Base-by-base conservation (phyloP, 35 echinoderm and acorn worm species). In the Hemicentrotus pulcherrimus region DNA sequence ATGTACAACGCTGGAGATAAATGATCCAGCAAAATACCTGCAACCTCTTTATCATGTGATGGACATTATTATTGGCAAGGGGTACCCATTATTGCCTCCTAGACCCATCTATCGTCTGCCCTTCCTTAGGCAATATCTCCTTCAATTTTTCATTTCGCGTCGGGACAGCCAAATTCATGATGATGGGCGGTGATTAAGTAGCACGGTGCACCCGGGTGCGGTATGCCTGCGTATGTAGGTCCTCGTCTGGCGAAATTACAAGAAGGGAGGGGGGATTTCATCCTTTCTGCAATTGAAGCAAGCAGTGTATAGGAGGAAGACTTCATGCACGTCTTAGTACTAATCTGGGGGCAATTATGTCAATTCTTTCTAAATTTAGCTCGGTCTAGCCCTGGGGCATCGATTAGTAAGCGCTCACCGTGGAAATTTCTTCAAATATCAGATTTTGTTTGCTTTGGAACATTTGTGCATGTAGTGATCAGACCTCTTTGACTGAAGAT, bases 301-400 rank as follows among this genome's bases (percentile, higher is more conserved):
- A n/a, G 65, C 65, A 78, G 28, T 7, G 7, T 78, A 78, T 28
- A 12, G 28, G 24, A 78, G 22, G 65, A 78, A 78, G 65, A 78
- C 65, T 78, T 71, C 6, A 78, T 78, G 22, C 65, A 22, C 24
- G 28, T 78, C 22, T 78, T 78, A n/a, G 65, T n/a, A n/a, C 22
- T 78, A 78, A 78, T 78, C 65, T 28, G 65, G 65, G 65, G 65
- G 65, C 65, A 78, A 78, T 78, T 78, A 78, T 78, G 65, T 78
- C 65, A 78, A 78, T 78, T 28, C 65, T 28, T 78, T 78, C 65
- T 78, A 78, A 78, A 78, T 78, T 78, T 78, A 78, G 65, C 65
- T 78, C 15, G 65, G 65, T 28, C 65, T 78, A 78, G 28, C 65
- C 65, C 65, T 78, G 2, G 65, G 65, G 65, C 65, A 78, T 7